These are phyloP conservation scores for Chymomyza caudatula DNA, from an alignment of 2,888 invertebrate genomes.

Conservation along the genomic window DNA sequence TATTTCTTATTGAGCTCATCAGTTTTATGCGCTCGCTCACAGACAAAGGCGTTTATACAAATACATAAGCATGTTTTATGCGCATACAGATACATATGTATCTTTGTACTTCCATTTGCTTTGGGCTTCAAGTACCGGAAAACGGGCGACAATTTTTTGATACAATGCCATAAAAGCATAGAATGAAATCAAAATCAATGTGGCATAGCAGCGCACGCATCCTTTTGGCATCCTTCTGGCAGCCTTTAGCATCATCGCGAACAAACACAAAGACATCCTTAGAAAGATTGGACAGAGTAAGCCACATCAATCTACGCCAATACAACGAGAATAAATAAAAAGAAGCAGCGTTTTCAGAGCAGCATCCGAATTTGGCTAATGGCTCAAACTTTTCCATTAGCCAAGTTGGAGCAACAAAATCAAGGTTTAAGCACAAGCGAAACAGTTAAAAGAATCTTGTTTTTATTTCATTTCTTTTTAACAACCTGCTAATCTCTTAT, in stretches of 20 bases:
- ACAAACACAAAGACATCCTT: conserved; percentile 1
- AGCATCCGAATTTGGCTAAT: background rate
- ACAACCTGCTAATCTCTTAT: conserved; percentile 7
- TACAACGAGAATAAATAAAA: background rate
- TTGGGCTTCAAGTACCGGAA: background rate
- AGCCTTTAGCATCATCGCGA: background rate
- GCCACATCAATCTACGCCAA: background rate
- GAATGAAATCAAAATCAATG: conserved; percentile 46
- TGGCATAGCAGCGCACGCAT: conserved; percentile 19
- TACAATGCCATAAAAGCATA: conserved; percentile 6
- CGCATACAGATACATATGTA: background rate
- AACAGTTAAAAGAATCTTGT: background rate
- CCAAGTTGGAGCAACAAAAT: conserved; percentile 13
- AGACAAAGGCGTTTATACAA: background rate
- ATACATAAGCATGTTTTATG: background rate
- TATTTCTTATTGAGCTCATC: conserved; percentile 22
- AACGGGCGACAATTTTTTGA: background rate
- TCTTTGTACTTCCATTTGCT: background rate
- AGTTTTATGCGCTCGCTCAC: conserved; percentile 30
- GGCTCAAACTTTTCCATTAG: conserved; percentile 47
- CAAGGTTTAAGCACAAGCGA: background rate
- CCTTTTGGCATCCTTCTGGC: background rate
- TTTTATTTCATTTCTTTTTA: conserved; percentile 7
- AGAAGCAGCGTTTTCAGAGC: background rate
- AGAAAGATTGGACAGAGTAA: background rate